These are phyloP conservation scores for Solen grandis DNA, from an alignment of 1,140 invertebrate species.

Conservation along the genomic window DNA sequence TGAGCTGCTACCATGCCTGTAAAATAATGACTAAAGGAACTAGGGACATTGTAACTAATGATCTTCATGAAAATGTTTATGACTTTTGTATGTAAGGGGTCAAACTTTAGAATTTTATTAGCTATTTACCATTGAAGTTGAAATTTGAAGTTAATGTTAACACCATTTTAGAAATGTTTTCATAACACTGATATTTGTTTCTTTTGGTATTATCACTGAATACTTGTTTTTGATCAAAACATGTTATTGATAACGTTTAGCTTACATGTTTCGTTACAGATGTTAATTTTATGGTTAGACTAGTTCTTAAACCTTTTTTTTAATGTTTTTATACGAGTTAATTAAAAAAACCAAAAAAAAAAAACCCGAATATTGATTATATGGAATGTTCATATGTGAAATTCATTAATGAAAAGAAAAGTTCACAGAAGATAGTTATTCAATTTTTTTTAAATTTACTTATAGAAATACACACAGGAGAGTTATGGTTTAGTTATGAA, in stretches of 20 bases:
- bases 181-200: no score
- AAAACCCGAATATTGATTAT: slow-evolving; percentile 6
- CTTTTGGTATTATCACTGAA: slow-evolving; percentile 14
- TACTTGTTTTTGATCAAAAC: slow-evolving; percentile 12
- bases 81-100: background rate
- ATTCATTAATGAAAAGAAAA: slow-evolving; percentile 13
- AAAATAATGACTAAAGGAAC: background rate
- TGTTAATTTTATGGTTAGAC: slow-evolving; percentile 10
- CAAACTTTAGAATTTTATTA: slow-evolving; percentile 2
- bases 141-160: slow-evolving; percentile 15
- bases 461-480: slow-evolving; percentile 6
- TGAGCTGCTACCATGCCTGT: slow-evolving; percentile 12
- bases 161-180: slow-evolving; percentile 11
- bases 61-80: slow-evolving; percentile 15
- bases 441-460: slow-evolving; percentile 1
- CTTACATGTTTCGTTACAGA: slow-evolving; percentile 9
- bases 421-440: slow-evolving; percentile 9
- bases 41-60: slow-evolving; percentile 10
- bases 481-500: slow-evolving; percentile 12
- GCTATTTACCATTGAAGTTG: slow-evolving; percentile 2
- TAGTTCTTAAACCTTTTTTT: background rate
- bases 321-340: no score
- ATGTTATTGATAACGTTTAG: slow-evolving; percentile 7
- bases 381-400: background rate
- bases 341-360: background rate